Evolutionary conservation across 2,113 vertebrate species (phyloP).

Genomic region (Myotis lucifugus): DNA sequence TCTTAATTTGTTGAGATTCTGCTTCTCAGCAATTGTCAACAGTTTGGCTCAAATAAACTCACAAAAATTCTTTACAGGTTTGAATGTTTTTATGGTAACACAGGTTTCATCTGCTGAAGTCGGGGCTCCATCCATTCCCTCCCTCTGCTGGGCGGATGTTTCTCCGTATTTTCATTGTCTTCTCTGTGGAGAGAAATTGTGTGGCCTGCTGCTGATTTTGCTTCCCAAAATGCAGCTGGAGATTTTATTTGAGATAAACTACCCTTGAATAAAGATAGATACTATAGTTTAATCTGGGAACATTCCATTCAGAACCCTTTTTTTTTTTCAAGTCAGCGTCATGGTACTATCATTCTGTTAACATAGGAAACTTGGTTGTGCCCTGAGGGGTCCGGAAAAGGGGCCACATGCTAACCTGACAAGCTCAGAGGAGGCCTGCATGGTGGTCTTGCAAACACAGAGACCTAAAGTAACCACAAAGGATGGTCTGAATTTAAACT

Average conservation of each 20-base stretch:
- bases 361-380: no score
- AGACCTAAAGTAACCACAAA: no score
- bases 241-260: constrained; percentile 61
- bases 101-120: not conserved
- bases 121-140: not conserved
- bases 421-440: no score
- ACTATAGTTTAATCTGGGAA: constrained; percentile 52
- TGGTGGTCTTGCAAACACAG: no score
- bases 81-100: no score
- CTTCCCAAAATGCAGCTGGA: constrained; percentile 51
- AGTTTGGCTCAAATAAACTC: no score
- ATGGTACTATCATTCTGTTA: not conserved
- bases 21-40: no score
- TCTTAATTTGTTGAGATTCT: no score
- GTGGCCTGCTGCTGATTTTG: constrained; percentile 24
- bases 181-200: constrained; percentile 50
- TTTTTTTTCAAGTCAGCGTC: not conserved
- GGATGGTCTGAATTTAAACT: no score
- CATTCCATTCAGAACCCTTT: not conserved
- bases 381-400: no score
- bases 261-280: constrained; percentile 55
- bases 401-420: no score
- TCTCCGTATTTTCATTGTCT: constrained; percentile 57
- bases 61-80: no score
- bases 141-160: constrained; percentile 40